Percentiles rank a stretch among this genome's conserved stretches.
phyloP scores from a whole-genome alignment of 2,888 invertebrate genomes.

The Lycaena phlaeas region DNA sequence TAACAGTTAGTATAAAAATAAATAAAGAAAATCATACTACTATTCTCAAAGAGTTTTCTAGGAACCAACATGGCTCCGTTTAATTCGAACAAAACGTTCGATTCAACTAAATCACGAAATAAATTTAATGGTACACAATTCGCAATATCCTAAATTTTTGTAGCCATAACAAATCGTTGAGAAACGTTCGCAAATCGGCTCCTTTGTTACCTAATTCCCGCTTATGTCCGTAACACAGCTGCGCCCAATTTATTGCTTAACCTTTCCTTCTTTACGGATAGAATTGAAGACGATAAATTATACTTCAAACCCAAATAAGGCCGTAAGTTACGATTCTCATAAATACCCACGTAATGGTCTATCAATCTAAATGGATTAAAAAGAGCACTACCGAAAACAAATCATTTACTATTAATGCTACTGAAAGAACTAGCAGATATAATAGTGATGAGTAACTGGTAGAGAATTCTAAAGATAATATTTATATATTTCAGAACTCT shows the following conservation, averaged over 20 bases:
- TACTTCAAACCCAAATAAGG: conserved; percentile 69
- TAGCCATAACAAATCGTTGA: conserved; percentile 25
- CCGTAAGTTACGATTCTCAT: conserved; percentile 54
- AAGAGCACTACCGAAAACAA: conserved; percentile 12
- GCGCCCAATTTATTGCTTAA: conserved; percentile 59
- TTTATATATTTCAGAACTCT: no score
- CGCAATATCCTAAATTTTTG: conserved; percentile 22
- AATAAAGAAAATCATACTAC: no score
- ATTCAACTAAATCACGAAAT: conserved; percentile 14
- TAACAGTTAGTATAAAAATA: no score
- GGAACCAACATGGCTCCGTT: background rate
- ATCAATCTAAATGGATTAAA: conserved; percentile 58
- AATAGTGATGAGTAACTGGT: no score
- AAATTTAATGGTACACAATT: conserved; percentile 21
- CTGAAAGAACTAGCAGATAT: background rate
- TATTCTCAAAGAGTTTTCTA: no score
- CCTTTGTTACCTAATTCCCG: conserved; percentile 63
- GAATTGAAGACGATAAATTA: conserved; percentile 72
- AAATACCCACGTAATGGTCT: conserved; percentile 53
- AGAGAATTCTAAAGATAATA: no score
- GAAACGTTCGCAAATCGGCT: conserved; percentile 53
- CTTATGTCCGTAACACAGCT: conserved; percentile 65
- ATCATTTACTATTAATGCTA: conserved; percentile 1
- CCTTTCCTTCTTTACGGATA: conserved; percentile 60
- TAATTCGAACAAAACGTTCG: background rate